These are phyloP conservation scores for Phaonia tiefii DNA, from an alignment of 2,888 invertebrate species.

Conservation along the genomic window DNA sequence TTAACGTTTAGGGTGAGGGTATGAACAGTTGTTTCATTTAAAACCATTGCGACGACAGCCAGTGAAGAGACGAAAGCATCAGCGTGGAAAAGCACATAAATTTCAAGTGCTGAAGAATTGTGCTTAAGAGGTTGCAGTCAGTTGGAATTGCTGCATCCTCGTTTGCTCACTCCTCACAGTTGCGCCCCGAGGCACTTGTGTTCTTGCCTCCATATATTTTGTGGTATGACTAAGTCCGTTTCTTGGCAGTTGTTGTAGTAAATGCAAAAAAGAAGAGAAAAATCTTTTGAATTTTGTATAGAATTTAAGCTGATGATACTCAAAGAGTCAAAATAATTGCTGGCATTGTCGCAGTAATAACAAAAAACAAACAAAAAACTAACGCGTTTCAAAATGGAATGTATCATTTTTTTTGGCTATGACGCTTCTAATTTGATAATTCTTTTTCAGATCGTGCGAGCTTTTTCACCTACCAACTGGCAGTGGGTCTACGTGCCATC, in stretches of 20 bases:
- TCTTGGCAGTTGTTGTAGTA: neutral
- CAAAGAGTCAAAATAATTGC: slow-evolving; percentile 1
- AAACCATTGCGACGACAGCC: too few relatives aligned
- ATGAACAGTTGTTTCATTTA: too few relatives aligned
- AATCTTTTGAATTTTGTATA: too few relatives aligned
- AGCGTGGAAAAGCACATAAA: slow-evolving; percentile 57
- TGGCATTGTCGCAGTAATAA: too few relatives aligned
- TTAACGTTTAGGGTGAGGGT: too few relatives aligned
- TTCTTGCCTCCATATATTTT: neutral
- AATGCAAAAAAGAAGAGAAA: too few relatives aligned
- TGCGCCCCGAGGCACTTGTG: neutral
- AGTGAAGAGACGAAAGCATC: neutral
- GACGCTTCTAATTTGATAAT: neutral
- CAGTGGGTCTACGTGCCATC: slow-evolving; percentile 1
- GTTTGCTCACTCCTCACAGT: neutral
- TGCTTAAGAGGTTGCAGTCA: slow-evolving; percentile 65
- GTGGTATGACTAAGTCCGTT: neutral
- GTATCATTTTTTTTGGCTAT: too few relatives aligned
- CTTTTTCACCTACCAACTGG: slow-evolving; percentile 50
- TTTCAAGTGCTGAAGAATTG: slow-evolving; percentile 58
- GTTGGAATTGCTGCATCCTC: slow-evolving; percentile 30
- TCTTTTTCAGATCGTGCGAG: slow-evolving; percentile 41
- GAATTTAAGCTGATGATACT: too few relatives aligned
- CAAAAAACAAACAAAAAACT: too few relatives aligned
- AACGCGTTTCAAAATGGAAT: neutral